Evolutionary conservation across 2,113 vertebrate genomes (phyloP).

Genomic region (Proterorhinus semilunaris): DNA sequence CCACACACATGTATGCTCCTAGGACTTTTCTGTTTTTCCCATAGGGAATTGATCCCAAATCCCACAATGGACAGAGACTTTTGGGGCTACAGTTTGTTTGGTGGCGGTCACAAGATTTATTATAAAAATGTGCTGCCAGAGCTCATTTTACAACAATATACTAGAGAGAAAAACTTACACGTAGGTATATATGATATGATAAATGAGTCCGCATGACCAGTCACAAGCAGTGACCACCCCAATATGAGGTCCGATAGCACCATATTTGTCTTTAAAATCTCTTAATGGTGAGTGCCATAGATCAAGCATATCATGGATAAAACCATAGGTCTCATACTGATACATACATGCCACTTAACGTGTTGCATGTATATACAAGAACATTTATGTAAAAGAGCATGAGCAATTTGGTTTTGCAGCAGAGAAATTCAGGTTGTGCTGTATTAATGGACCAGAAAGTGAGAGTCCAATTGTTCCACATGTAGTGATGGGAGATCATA

Average conservation of each 20-base stretch:
- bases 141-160: conserved; percentile 31
- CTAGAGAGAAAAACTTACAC: conserved; percentile 63
- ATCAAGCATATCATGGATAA: conserved; percentile 84
- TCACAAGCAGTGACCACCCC: conserved; percentile 92
- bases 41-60: conserved; percentile 57
- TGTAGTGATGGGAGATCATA: conserved; percentile 15
- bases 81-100: conserved; percentile 46
- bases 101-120: conserved; percentile 34
- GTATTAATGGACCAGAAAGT: conserved; percentile 76
- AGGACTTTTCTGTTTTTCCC: conserved; percentile 50
- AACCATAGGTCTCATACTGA: conserved; percentile 77
- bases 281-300: conserved; percentile 81
- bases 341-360: conserved; percentile 76
- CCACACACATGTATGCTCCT: conserved; percentile 52
- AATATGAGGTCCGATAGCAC: conserved; percentile 96
- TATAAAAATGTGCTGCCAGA: conserved; percentile 37
- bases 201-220: conserved; percentile 99
- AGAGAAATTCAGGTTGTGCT: conserved; percentile 93
- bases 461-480: conserved; percentile 41
- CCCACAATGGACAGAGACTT: conserved; percentile 27
- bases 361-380: conserved; percentile 79
- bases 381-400: conserved; percentile 74
- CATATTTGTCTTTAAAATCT: conserved; percentile 84
- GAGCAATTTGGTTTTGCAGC: conserved; percentile 88
- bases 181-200: conserved; percentile 90